phyloP scores from a whole-genome alignment of 2,888 invertebrate species.

The Tiphia femorata region DNA sequence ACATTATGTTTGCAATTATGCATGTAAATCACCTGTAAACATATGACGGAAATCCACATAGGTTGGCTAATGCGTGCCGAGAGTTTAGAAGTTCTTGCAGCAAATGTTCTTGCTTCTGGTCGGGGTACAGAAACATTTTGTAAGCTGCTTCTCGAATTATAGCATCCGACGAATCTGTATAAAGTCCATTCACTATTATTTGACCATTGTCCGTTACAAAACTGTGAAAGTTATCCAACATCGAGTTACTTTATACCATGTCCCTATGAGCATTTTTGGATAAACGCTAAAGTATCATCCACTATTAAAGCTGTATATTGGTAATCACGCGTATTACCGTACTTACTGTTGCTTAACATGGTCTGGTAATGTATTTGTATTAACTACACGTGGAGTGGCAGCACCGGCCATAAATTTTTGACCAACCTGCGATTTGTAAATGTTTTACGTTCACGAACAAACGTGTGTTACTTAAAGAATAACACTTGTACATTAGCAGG shows the following conservation, averaged over 20 bases:
- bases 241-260: neutral
- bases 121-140: conserved; percentile 85
- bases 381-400: conserved; percentile 77
- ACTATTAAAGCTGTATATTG: neutral
- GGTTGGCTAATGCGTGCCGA: conserved; percentile 83
- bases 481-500: too few species aligned
- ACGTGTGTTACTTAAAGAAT: neutral
- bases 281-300: neutral
- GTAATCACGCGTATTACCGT: conserved; percentile 8
- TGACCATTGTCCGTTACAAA: conserved; percentile 79
- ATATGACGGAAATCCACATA: conserved; percentile 92
- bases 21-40: conserved; percentile 77
- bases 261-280: neutral
- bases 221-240: conserved; percentile 57
- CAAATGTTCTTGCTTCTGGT: conserved; percentile 80
- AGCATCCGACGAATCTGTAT: conserved; percentile 85
- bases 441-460: neutral
- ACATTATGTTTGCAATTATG: too few species aligned
- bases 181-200: conserved; percentile 83
- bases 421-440: conserved; percentile 72
- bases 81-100: conserved; percentile 80
- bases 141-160: conserved; percentile 90
- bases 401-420: conserved; percentile 87
- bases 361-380: conserved; percentile 77
- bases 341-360: conserved; percentile 81